phyloP scores from a whole-genome alignment of 2,797 vertebrate species.

The Moxostoma hubbsi region DNA sequence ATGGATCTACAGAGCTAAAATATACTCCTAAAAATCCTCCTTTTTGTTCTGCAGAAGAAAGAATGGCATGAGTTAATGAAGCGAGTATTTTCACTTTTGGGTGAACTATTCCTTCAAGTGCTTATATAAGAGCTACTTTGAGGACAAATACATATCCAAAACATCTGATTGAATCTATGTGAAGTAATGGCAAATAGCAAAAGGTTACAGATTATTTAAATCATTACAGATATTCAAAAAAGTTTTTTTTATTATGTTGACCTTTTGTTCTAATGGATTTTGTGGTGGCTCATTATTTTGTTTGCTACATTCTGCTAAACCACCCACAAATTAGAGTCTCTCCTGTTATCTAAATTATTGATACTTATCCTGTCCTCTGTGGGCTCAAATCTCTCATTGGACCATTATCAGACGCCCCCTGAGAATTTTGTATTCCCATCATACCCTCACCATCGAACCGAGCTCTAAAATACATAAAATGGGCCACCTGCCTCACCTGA shows the following conservation, averaged over 20 bases:
- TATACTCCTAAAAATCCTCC: too few species aligned
- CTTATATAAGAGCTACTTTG: not conserved
- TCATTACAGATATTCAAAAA: not conserved
- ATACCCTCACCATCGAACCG: slow-evolving; percentile 33
- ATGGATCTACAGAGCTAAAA: too few species aligned
- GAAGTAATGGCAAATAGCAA: too few species aligned
- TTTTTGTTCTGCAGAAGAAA: too few species aligned
- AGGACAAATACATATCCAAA: not conserved
- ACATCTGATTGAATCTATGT: too few species aligned
- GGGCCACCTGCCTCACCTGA: slow-evolving; percentile 26
- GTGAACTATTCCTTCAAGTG: not conserved
- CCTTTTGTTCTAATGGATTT: not conserved
- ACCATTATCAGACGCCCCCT: slow-evolving; percentile 28
- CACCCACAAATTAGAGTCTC: slow-evolving; percentile 2
- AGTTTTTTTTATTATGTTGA: not conserved
- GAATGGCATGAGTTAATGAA: too few species aligned
- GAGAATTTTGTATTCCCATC: slow-evolving; percentile 26
- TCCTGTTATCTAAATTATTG: slow-evolving; percentile 5
- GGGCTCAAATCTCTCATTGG: slow-evolving; percentile 1
- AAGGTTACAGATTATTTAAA: not conserved
- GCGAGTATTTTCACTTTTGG: too few species aligned
- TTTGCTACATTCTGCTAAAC: not conserved
- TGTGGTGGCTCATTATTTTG: not conserved
- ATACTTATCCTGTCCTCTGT: slow-evolving; percentile 19
- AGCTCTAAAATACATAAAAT: slow-evolving; percentile 19